Evolutionary conservation across 92 coral and sea anemone genomes (phyloP), one percentile per base, ranked within the genome.

Genomic region (Umimayanthus kanabou): DNA sequence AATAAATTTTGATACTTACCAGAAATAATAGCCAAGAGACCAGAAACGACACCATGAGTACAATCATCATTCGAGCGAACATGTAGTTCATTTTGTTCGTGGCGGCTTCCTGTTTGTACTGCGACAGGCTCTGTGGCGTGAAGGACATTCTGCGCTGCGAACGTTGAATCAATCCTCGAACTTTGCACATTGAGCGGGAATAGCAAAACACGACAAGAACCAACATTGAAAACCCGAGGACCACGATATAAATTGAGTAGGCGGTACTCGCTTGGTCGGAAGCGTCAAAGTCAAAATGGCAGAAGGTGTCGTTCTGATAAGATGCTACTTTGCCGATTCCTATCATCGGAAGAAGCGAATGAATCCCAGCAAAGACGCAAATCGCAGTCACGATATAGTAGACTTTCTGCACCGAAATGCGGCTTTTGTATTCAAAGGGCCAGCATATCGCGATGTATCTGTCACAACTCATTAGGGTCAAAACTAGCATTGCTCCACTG

Each of bases 21-120:
- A 92, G 77, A 85, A 92, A 92, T 53, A 89, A 72, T 9, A 92
- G 85, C 94, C 94, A 92, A 30, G 94, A 92, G 15, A 92, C 8
- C 43, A 88, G 89, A 45, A 92, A 92, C 23, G 77, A 85, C 2
- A 92, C 61, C 94, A 92, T 89, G 76, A 92, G 88, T 1, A 89
- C 94, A 23, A 92, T 85, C 94, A 92, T 92, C 73, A 92, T 84
- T 2, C 94, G 90, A 67, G 94, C 94, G 69, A 92, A 92, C 94
- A 92, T 92, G 16, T 79, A 85, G 30, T 92, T 92, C 92, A 92
- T 89, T 53, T 66, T 75, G 82, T 75, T 85, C 1, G 67, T 85
- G 13, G 90, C 81, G 2, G 81, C 81, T 5, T 86, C 92, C n/a
- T 82, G 73, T 45, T 82, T 85, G 25, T 5, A 80, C 20, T 85